Evolutionary conservation across 1,140 invertebrate species (phyloP).

Genomic region (Melitaea cinxia): DNA sequence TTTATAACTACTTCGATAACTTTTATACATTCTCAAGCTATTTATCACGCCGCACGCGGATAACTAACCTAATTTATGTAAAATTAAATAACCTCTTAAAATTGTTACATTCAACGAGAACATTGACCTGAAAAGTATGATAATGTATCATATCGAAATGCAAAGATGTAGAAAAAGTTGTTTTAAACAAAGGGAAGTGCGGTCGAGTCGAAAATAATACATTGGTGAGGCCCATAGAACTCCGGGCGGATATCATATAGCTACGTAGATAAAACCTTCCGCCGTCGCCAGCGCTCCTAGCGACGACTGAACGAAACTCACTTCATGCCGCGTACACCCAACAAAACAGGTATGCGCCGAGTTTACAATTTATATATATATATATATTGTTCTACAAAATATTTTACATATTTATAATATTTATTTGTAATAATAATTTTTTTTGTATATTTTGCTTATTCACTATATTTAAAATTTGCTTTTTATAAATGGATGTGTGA

Average conservation of each 20-base stretch:
- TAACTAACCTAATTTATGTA: constrained; percentile 51
- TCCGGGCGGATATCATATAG: constrained; percentile 78
- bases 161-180: constrained; percentile 73
- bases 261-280: constrained; percentile 81
- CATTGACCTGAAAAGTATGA: constrained; percentile 58
- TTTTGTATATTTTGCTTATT: too few species aligned
- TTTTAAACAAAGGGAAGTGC: constrained; percentile 71
- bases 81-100: constrained; percentile 26
- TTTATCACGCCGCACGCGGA: constrained; percentile 49
- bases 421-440: neutral
- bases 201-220: constrained; percentile 69
- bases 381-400: constrained; percentile 20
- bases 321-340: constrained; percentile 74
- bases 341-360: constrained; percentile 49
- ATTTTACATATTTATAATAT: constrained; percentile 3
- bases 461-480: too few species aligned
- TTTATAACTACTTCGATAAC: constrained; percentile 55
- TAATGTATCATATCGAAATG: constrained; percentile 52
- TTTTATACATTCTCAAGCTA: constrained; percentile 50
- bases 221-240: constrained; percentile 75
- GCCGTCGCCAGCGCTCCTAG: constrained; percentile 69
- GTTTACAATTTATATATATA: constrained; percentile 31
- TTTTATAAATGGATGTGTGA: too few species aligned
- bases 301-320: constrained; percentile 61
- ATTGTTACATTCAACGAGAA: neutral